Evolutionary conservation across 2,888 invertebrate genomes (phyloP), one percentile per base, ranked within the genome.

Genomic region (Willowsia nigromaculata): DNA sequence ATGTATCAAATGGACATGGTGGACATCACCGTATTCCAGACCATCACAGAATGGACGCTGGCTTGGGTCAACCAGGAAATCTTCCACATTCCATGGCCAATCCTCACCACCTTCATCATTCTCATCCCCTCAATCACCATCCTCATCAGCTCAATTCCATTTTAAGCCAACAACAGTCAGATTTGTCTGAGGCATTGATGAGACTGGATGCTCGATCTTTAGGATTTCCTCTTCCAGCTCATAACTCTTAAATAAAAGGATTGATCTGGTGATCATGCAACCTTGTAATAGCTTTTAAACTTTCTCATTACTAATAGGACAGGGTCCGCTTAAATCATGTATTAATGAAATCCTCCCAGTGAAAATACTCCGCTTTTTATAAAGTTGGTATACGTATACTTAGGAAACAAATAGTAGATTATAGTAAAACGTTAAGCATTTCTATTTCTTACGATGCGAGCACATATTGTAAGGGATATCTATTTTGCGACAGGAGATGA

Each of bases 141-240:
- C 87, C 90, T 83, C 90, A 90, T 81, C 92, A 92, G 74, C 90
- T 92, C 78, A 92, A 92, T 59, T 92, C 92, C 27, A 85, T 92
- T 68, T 80, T 93, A 86, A 91, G 91, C 62, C 92, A 92, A 76
- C 92, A 92, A 80, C 92, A 92, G 80, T 90, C 92, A 11, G 92
- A 92, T 84, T 91, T 92, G 76, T 91, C 92, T 11, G 92, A 92
- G 62, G 92, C 92, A 27, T 85, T 92, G 59, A 91, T 92, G 90
- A 90, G 92, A 47, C 90, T 92, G 30, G 92, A 92, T 85, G 91
- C 93, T 53, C 88, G 92, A 4, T 85, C 92, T 11, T 65, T 93
- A 22, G 92, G 92, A 40, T 93, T 93, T 71, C 92, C 93, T n/a
- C 90, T 93, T 11, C 91, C 92, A 62, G 93, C 93, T 81, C 93